Base-by-base conservation (phyloP, 2,888 invertebrate species). In the Orchesellides sinensis region DNA sequence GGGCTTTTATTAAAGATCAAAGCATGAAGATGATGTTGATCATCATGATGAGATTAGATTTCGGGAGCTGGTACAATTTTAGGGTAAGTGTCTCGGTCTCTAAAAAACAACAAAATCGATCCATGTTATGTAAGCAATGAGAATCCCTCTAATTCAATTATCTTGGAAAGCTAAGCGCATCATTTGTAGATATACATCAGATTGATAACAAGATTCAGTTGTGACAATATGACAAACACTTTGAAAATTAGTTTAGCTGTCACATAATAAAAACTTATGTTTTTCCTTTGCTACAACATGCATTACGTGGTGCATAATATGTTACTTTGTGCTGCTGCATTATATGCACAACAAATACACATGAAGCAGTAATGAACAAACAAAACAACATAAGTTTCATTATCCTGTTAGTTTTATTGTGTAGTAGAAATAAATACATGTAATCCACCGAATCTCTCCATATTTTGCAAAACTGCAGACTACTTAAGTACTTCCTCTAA, bases 1-100 rank as follows among this genome's bases (percentile, higher is more conserved):
- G 66, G n/a, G 73, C 80, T 80, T 80, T 80, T 80, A 80, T 73
- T 73, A 73, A 73, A 80, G 80, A 80, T 80, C 80, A 80, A 73
- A 80, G 73, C 80, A 73, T 66, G 66, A 66, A 66, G 56, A 61
- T 52, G 59, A 45, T 35, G 68, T 54, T 54, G 69, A 68, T 29
- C 32, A 61, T 73, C 29, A 77, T 68, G 70, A 79, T 70, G 63
- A 70, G 78, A 61, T 63, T 70, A 69, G 52, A 69, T 79, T 79
- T 70, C 56, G 14, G 40, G 14, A 17, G 21, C 19, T 61, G 4
- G 27, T 29, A 52, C 27, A 17, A 45, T 61, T 29, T 61, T n/a
- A 35, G 25, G 29, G 52, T 14, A 10, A 23, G 21, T 2, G 49
- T 32, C 21, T 63, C 49, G 21, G 8, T 56, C 10, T 21, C 6